phyloP scores from a whole-genome alignment of 2,113 vertebrate species.

The Plecturocebus donacophilus region DNA sequence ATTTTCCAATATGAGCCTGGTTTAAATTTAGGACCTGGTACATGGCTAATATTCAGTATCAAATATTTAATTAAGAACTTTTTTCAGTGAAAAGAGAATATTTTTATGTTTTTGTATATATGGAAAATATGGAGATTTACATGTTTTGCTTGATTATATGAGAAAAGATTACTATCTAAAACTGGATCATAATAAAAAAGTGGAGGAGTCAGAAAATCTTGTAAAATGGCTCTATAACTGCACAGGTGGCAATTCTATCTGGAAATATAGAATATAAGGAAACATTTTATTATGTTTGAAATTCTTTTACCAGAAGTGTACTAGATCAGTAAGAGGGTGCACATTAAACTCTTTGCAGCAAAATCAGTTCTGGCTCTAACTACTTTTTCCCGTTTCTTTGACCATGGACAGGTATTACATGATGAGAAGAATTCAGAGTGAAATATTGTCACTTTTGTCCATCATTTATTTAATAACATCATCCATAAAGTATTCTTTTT shows the following conservation, averaged over 20 bases:
- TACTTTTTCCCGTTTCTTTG: background rate
- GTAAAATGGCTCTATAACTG: conserved; percentile 55
- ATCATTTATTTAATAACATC: conserved; percentile 12
- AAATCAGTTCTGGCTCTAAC: background rate
- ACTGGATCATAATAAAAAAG: conserved; percentile 41
- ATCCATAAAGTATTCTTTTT: background rate
- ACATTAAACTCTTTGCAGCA: background rate
- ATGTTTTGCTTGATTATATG: conserved; percentile 28
- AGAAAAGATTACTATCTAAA: conserved; percentile 53
- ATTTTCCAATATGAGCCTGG: background rate
- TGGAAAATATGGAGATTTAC: background rate
- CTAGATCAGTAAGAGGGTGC: conserved; percentile 30
- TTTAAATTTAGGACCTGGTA: background rate
- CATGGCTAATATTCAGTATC: background rate
- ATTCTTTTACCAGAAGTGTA: conserved; percentile 58
- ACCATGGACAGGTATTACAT: background rate
- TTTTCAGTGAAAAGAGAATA: background rate
- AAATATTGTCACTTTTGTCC: background rate
- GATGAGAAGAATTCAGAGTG: conserved; percentile 17
- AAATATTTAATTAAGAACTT: background rate
- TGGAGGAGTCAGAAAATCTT: conserved; percentile 34
- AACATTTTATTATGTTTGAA: conserved; percentile 63
- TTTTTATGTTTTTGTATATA: background rate
- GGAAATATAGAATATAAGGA: conserved; percentile 66
- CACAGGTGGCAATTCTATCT: conserved; percentile 54